Percentiles rank a stretch among this genome's conserved stretches.
Conservation (phyloP, 2,113 vertebrate species). For the Cephalopholis sonnerati region DNA sequence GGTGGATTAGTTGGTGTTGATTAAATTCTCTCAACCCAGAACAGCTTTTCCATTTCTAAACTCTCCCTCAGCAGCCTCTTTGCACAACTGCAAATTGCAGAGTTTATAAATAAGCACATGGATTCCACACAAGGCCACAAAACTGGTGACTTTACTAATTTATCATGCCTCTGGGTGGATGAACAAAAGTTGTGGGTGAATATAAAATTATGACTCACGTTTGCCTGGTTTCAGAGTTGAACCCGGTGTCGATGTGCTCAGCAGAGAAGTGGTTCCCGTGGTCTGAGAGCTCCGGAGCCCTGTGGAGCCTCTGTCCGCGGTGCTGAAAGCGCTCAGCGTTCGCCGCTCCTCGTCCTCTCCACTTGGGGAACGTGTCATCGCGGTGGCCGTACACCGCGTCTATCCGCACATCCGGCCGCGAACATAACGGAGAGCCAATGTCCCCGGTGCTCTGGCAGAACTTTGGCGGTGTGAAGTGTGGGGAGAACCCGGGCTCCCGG, state of each 20-base stretch:
- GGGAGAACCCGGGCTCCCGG: constrained; percentile 36
- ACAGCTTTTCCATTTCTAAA: constrained; percentile 4
- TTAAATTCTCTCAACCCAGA: constrained; percentile 4
- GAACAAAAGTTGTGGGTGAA: constrained; percentile 33
- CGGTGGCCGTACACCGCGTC: constrained; percentile 55
- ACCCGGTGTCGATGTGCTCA: constrained; percentile 68
- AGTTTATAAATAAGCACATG: constrained; percentile 14
- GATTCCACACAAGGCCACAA: not conserved
- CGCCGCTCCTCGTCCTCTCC: constrained; percentile 69
- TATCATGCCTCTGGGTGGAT: not conserved
- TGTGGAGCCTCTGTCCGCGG: constrained; percentile 77
- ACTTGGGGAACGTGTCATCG: constrained; percentile 73
- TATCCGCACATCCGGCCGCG: constrained; percentile 57
- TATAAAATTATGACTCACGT: constrained; percentile 77
- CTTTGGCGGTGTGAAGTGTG: constrained; percentile 68
- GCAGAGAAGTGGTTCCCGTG: constrained; percentile 69
- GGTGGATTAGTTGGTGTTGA: constrained; percentile 29
- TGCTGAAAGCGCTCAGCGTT: constrained; percentile 78
- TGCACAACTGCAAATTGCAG: not conserved
- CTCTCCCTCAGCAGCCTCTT: not conserved
- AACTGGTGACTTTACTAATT: not conserved
- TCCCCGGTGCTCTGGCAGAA: constrained; percentile 67
- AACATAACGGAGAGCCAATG: constrained; percentile 52
- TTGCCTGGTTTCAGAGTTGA: constrained; percentile 70
- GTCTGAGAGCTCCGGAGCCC: constrained; percentile 60